These are phyloP conservation scores for Scaptodrosophila lebanonensis DNA, from an alignment of 1,140 invertebrate species.

Conservation along the genomic window DNA sequence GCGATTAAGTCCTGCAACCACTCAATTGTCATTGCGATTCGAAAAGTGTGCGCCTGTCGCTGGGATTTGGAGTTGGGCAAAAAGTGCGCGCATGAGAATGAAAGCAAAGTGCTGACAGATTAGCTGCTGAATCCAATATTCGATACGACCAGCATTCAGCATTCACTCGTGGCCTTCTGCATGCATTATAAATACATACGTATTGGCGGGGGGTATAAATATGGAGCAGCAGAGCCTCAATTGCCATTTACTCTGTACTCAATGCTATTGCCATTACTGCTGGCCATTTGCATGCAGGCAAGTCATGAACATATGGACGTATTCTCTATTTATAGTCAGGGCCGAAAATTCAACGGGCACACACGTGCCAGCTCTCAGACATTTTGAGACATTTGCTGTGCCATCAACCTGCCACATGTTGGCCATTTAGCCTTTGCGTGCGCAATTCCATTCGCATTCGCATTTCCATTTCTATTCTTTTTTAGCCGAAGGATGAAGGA, in stretches of 20 bases:
- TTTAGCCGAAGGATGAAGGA: too few relatives aligned
- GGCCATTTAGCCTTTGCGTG: too few relatives aligned
- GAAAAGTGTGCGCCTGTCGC: not conserved
- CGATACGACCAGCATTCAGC: constrained; percentile 11
- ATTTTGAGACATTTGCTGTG: too few relatives aligned
- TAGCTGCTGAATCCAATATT: constrained; percentile 50
- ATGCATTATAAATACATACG: constrained; percentile 57
- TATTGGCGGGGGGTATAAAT: too few relatives aligned
- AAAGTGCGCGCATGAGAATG: too few relatives aligned
- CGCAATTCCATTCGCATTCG: constrained; percentile 17
- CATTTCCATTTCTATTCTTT: constrained; percentile 19
- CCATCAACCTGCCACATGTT: constrained; percentile 36
- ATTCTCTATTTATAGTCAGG: constrained; percentile 49
- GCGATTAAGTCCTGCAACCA: constrained; percentile 62
- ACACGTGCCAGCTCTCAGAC: not conserved
- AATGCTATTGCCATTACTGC: not conserved
- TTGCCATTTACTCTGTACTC: too few relatives aligned
- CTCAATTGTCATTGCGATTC: constrained; percentile 22
- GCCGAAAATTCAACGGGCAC: not conserved
- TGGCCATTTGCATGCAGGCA: constrained; percentile 48
- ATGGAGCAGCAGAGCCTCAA: too few relatives aligned
- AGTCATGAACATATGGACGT: too few relatives aligned
- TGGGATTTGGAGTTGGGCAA: too few relatives aligned
- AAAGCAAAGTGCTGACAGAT: constrained; percentile 52
- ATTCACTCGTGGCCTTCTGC: constrained; percentile 37